Conservation (phyloP, 2,888 invertebrate species). For the Brachylomia viminalis region DNA sequence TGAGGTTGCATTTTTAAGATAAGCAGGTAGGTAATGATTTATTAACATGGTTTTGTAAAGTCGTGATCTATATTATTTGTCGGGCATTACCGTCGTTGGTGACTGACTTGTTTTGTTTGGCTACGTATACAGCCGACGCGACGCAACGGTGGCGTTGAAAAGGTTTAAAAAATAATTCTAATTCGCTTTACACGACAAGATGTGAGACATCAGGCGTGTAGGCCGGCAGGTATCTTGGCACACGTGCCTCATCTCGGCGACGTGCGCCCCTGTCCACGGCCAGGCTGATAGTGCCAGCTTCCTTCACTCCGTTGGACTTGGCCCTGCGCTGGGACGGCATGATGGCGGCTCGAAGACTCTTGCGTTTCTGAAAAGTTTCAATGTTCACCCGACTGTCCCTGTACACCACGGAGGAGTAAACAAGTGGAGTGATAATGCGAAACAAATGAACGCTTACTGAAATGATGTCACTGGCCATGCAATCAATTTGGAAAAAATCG, state of each 20-base stretch:
- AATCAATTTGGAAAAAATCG: not conserved
- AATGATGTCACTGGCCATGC: not conserved
- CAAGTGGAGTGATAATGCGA: conserved; percentile 47
- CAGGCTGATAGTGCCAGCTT: conserved; percentile 95
- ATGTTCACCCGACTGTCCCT: conserved; percentile 26
- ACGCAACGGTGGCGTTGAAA: conserved; percentile 23
- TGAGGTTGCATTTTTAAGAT: not conserved
- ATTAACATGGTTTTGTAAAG: not conserved
- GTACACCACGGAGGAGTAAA: conserved; percentile 45
- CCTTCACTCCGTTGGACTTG: conserved; percentile 95
- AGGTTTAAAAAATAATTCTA: not conserved
- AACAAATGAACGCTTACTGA: conserved; percentile 3
- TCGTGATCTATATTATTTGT: not conserved
- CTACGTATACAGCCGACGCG: not conserved
- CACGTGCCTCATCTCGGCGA: conserved; percentile 92
- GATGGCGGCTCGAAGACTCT: conserved; percentile 95
- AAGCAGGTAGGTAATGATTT: not conserved
- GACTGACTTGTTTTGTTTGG: not conserved
- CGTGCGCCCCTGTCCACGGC: conserved; percentile 93
- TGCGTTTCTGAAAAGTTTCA: conserved; percentile 94
- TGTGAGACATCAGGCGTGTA: conserved; percentile 95
- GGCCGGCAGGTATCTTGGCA: conserved; percentile 93
- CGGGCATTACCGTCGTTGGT: not conserved
- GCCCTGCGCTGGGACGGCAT: conserved; percentile 94
- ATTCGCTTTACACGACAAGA: conserved; percentile 91